Base-by-base conservation (phyloP, 2,113 vertebrate genomes). In the Rynchops niger region DNA sequence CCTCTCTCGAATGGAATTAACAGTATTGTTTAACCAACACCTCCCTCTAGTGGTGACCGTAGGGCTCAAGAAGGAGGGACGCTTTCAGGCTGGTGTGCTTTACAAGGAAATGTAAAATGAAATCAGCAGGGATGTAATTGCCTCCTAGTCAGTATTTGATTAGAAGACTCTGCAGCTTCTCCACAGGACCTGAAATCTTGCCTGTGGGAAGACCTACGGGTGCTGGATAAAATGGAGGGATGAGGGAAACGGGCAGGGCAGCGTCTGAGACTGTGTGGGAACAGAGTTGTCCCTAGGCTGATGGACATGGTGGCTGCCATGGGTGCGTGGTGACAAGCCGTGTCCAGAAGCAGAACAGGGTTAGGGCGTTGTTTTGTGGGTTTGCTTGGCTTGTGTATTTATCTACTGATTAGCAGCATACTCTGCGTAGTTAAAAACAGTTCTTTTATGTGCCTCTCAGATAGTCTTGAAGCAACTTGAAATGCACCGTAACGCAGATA, bases 381-480 rank as follows among this genome's bases (percentile, higher is more conserved):
- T n/a, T 73, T 50, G 17, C 52, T 87, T 84, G 29, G n/a, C 45
- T 38, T 1, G 0, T 30, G 20, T 27, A 38, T 67, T 83, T 88
- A 5, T 88, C 86, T 65, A 72, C 47, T 91, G 42, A 22, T 52
- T 63, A 66, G 18, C 11, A 18, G 32, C 43, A 30, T 40, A 20
- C 22, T 73, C n/a, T 63, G 16, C 0, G 2, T 21, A 36, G 25
- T 76, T 73, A 47, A 77, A 87, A 72, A 20, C 10, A 82, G 27
- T 82, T 79, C 16, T 50, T 77, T 90, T 40, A 32, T 43, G 13
- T 71, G 88, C 38, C 36, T 72, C 70, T 65, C 91, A 98, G 98
- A 94, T 98, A 89, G 98, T 98, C 71, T 97, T 98, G 69, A 98
- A 98, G 93, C 98, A 98, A 97, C 98, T 98, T 97, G 96, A 98